These are phyloP conservation scores for Hofmannophila pseudospretella DNA, from an alignment of 2,888 invertebrate species.

Conservation along the genomic window DNA sequence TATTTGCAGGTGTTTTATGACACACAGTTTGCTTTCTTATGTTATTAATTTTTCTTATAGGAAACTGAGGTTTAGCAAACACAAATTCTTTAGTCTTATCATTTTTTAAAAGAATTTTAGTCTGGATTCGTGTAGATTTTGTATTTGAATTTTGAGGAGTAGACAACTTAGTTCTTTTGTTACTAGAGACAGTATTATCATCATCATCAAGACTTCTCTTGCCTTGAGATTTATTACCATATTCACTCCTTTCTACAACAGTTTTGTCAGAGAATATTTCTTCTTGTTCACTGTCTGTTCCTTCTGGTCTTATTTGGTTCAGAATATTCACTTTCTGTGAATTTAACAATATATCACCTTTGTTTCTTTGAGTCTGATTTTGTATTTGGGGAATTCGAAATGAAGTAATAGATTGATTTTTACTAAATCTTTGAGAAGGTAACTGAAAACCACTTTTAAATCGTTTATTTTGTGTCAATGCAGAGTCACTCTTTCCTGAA, in stretches of 20 bases:
- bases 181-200: conserved; percentile 21
- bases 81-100: conserved; percentile 32
- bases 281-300: conserved; percentile 32
- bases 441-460: conserved; percentile 43
- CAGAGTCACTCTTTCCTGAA: conserved; percentile 2
- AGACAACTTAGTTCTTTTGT: conserved; percentile 32
- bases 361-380: conserved; percentile 7
- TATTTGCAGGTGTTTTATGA: background rate
- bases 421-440: no score
- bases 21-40: background rate
- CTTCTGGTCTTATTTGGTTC: background rate
- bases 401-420: conserved; percentile 3
- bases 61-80: conserved; percentile 47
- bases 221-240: conserved; percentile 5
- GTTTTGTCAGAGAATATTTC: conserved; percentile 37
- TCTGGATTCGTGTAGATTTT: conserved; percentile 13
- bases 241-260: conserved; percentile 18
- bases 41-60: conserved; percentile 28
- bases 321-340: background rate
- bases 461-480: conserved; percentile 37
- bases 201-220: conserved; percentile 30
- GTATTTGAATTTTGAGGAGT: conserved; percentile 15
- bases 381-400: background rate
- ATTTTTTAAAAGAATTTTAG: conserved; percentile 15
- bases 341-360: background rate